Conservation (phyloP, 2,888 invertebrate genomes). For the Gryllus longicercus region DNA sequence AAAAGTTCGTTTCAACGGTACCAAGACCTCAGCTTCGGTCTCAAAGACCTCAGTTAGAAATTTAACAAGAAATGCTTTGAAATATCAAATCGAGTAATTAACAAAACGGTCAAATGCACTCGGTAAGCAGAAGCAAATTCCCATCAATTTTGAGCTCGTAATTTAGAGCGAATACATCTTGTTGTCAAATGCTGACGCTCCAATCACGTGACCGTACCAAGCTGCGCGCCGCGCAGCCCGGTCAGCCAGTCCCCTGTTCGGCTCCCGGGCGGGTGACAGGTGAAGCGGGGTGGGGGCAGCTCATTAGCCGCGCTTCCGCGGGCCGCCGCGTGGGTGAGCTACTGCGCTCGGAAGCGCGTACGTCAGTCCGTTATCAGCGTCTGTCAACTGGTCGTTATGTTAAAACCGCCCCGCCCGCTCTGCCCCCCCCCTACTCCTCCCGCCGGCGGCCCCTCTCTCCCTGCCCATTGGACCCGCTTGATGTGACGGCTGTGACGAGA, state of each 20-base stretch:
- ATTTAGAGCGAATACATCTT: too few relatives aligned
- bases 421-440: background rate
- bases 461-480: background rate
- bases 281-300: background rate
- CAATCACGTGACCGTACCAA: too few relatives aligned
- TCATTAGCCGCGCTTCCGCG: constrained; percentile 17
- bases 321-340: background rate
- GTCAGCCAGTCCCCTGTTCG: background rate
- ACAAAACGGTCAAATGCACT: too few relatives aligned
- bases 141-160: too few relatives aligned
- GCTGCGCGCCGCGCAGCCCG: too few relatives aligned
- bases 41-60: too few relatives aligned
- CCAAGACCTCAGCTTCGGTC: too few relatives aligned
- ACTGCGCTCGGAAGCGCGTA: constrained; percentile 17
- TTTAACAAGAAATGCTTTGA: too few relatives aligned
- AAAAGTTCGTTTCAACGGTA: too few relatives aligned
- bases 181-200: too few relatives aligned
- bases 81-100: too few relatives aligned
- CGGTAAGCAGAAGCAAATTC: too few relatives aligned
- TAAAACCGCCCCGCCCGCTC: constrained; percentile 17
- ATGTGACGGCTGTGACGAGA: constrained; percentile 6
- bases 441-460: background rate
- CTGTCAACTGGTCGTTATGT: constrained; percentile 17
- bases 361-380: background rate
- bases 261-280: background rate